These are phyloP conservation scores for Ormyrus nitidulus DNA, from an alignment of 2,888 invertebrate species.

Conservation along the genomic window DNA sequence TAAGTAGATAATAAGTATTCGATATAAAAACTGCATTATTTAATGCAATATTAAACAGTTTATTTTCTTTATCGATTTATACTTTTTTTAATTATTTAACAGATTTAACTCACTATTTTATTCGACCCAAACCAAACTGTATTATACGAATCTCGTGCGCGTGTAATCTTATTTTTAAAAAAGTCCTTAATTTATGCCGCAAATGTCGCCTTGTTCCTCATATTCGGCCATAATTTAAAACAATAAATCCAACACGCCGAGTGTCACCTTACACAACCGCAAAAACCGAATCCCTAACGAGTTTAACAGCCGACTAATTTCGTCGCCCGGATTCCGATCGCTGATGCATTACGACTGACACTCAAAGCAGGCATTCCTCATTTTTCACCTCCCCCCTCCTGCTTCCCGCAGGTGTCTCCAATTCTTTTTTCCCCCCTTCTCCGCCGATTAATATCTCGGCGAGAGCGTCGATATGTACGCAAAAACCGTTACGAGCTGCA, in stretches of 20 bases:
- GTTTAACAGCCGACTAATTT: constrained; percentile 36
- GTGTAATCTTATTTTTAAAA: no score
- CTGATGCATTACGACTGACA: constrained; percentile 29
- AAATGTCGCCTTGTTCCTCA: neutral
- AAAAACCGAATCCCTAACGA: constrained; percentile 10
- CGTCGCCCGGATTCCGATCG: constrained; percentile 21
- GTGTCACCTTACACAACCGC: neutral
- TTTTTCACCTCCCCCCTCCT: constrained; percentile 10
- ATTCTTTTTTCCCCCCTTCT: neutral
- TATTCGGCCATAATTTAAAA: neutral
- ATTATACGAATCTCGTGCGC: no score
- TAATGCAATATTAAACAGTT: no score
- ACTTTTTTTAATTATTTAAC: no score
- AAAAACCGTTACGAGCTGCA: constrained; percentile 47
- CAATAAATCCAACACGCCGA: neutral
- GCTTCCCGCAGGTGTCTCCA: constrained; percentile 24
- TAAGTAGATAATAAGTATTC: no score
- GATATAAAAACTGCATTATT: no score
- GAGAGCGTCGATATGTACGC: constrained; percentile 11
- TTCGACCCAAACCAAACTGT: no score
- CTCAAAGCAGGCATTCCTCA: constrained; percentile 31
- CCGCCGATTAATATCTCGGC: constrained; percentile 34
- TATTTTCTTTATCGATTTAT: no score
- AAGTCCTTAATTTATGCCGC: no score
- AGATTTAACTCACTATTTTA: no score